Percentiles rank a stretch among this genome's conserved stretches.
phyloP scores from a whole-genome alignment of 1,140 invertebrate species.

The Uloborus diversus region DNA sequence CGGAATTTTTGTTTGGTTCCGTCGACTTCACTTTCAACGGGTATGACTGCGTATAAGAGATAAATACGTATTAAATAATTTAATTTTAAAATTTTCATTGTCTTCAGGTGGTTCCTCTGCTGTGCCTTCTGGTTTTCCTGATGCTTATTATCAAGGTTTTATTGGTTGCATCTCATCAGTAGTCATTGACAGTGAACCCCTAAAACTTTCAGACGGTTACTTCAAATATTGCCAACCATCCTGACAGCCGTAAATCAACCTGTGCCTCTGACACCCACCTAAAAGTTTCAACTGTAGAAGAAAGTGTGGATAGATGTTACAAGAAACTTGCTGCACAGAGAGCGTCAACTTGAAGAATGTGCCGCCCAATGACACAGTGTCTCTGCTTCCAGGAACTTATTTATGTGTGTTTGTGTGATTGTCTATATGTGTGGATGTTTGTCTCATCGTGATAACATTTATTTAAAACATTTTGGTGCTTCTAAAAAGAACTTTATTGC shows the following conservation, averaged over 20 bases:
- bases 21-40: no score
- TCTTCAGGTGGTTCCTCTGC: conserved; percentile 66
- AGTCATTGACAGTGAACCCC: conserved; percentile 66
- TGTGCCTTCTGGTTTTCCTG: conserved; percentile 71
- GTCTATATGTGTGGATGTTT: background rate
- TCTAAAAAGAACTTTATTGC: no score
- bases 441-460: conserved; percentile 34
- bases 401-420: conserved; percentile 9
- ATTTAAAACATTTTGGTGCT: no score
- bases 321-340: background rate
- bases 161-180: conserved; percentile 72
- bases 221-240: conserved; percentile 41
- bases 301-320: background rate
- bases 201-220: conserved; percentile 59
- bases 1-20: no score
- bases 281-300: no score
- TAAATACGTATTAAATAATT: no score
- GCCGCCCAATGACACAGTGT: conserved; percentile 18
- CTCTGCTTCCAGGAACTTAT: conserved; percentile 44
- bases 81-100: no score
- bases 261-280: background rate
- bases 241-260: background rate
- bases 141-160: conserved; percentile 72
- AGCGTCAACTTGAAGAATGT: background rate
- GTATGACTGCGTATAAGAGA: no score